Evolutionary conservation across 2,113 vertebrate genomes (phyloP).

Genomic region (Lepus timidus): DNA sequence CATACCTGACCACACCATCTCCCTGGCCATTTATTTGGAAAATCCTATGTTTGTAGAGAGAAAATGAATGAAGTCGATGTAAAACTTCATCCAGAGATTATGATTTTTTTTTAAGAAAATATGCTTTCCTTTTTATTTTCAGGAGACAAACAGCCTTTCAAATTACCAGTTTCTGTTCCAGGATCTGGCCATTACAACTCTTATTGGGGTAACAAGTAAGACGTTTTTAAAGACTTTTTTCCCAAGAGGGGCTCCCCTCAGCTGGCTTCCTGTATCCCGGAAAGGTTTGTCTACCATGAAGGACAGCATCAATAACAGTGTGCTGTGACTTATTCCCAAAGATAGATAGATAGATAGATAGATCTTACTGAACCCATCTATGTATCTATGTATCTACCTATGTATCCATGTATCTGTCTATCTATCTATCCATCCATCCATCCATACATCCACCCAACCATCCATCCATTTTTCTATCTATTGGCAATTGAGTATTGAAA

Average conservation of each 20-base stretch:
- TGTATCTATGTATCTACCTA: too few species aligned
- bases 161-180: slow-evolving; percentile 92
- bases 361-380: too few species aligned
- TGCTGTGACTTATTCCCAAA: background rate
- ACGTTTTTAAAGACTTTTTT: slow-evolving; percentile 23
- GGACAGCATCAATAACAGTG: too few species aligned
- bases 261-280: background rate
- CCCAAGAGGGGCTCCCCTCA: background rate
- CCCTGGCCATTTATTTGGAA: background rate
- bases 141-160: slow-evolving; percentile 90
- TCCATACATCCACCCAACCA: too few species aligned
- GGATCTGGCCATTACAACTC: slow-evolving; percentile 91
- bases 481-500: background rate
- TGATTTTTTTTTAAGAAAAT: background rate
- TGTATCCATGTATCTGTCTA: too few species aligned
- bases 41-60: background rate
- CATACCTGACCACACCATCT: background rate
- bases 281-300: background rate
- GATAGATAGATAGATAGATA: background rate
- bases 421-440: too few species aligned
- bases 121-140: slow-evolving; percentile 82
- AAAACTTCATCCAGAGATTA: background rate
- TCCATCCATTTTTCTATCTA: too few species aligned
- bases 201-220: slow-evolving; percentile 92
- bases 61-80: background rate